These are phyloP conservation scores for Cydia splendana DNA, from an alignment of 1,140 invertebrate species.

Conservation along the genomic window DNA sequence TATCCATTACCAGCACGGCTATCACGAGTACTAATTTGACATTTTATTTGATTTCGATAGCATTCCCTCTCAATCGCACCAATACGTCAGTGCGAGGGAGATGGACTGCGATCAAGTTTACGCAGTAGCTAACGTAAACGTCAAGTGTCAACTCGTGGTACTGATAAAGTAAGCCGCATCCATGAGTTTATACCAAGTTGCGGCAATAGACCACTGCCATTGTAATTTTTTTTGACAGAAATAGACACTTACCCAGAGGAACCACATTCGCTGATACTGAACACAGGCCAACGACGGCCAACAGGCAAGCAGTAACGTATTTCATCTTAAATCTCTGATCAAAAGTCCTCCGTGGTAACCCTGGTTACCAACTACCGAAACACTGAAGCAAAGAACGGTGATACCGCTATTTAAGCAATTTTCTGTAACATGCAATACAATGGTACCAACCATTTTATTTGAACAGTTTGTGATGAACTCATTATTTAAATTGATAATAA, in stretches of 20 bases:
- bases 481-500: neutral
- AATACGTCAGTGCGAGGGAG: too few species aligned
- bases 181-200: too few species aligned
- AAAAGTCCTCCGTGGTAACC: neutral
- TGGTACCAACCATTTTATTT: neutral
- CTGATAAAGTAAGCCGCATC: too few species aligned
- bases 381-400: neutral
- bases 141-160: too few species aligned
- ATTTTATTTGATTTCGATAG: too few species aligned
- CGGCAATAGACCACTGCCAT: too few species aligned
- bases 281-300: neutral
- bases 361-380: neutral
- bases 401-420: conserved; percentile 4
- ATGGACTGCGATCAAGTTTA: too few species aligned
- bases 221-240: neutral
- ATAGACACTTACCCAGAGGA: neutral
- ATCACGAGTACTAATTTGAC: too few species aligned
- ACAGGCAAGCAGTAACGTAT: neutral
- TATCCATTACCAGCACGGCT: too few species aligned
- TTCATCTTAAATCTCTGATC: neutral
- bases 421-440: neutral
- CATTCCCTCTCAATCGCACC: too few species aligned
- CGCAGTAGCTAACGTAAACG: too few species aligned
- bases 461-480: conserved; percentile 22
- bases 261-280: neutral